Percentiles rank a stretch among this genome's conserved stretches.
Conservation (phyloP, 2,888 invertebrate genomes). For the Drosophila helvetica region DNA sequence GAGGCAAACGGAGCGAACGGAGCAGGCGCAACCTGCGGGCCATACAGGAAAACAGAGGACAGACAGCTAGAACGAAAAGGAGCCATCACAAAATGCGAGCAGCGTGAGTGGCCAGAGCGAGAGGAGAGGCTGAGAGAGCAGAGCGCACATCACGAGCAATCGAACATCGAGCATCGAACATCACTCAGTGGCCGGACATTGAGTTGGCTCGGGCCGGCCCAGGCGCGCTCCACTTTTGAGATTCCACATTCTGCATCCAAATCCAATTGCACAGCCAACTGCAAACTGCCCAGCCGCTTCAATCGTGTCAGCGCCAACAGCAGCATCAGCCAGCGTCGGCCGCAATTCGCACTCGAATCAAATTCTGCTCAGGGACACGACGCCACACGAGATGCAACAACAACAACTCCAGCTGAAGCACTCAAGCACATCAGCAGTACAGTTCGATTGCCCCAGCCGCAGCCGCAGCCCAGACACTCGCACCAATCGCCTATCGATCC, state of each 20-base stretch:
- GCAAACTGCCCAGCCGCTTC: background rate
- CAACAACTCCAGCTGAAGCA: conserved; percentile 6
- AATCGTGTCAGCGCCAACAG: conserved; percentile 3
- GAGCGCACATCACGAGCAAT: conserved; percentile 4
- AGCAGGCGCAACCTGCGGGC: background rate
- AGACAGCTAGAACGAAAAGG: conserved; percentile 30
- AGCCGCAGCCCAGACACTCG: conserved; percentile 8
- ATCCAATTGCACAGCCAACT: background rate
- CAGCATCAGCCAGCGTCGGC: conserved; percentile 23
- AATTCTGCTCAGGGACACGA: background rate
- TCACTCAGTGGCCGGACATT: conserved; percentile 1
- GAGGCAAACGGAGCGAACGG: background rate
- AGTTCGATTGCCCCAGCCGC: background rate
- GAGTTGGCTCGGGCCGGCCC: conserved; percentile 4
- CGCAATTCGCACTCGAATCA: background rate
- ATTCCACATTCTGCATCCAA: conserved; percentile 1
- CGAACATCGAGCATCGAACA: background rate
- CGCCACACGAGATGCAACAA: conserved; percentile 36
- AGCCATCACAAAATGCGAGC: background rate
- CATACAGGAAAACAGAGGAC: conserved; percentile 16
- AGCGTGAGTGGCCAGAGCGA: background rate
- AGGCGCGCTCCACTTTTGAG: background rate
- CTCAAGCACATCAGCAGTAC: conserved; percentile 3
- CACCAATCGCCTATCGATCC: conserved; percentile 15
- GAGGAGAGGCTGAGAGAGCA: conserved; percentile 9